Base-by-base conservation (phyloP, 2,113 vertebrate species). In the Eretmodus cyanostictus region DNA sequence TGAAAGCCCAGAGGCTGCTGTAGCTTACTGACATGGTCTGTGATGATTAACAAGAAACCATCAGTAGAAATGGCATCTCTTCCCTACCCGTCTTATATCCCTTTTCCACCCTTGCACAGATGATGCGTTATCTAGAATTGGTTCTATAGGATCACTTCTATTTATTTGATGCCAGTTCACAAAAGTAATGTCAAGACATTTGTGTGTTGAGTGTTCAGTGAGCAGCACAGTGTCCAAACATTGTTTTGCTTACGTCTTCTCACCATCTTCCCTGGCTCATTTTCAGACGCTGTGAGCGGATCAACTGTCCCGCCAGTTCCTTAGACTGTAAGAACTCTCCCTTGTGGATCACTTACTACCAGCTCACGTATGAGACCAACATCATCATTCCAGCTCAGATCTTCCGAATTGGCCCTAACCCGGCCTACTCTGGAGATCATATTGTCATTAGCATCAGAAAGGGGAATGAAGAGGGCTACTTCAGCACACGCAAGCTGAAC, bases 331-430 rank as follows among this genome's bases (percentile, higher is more conserved):
- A 98, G 91, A 97, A 89, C 82, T 96, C 96, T 0, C 98, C 98
- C 0, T 82, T 97, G 17, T 95, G 97, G 76, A 99, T 99, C 93
- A 98, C 98, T 0, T 96, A 97, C 90, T 98, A 99, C 93, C 98
- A 97, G 89, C 97, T 99, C 85, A 98, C 95, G 93, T 98, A 98
- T 95, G 98, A 98, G 92, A 98, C 97, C 13, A 97, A 98, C 87
- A 97, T 98, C 2, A 89, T 97, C 89, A 96, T 97, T 54, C 98
- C 98, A 0, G 96, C 97, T 0, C 97, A 98, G 93, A 98, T 99
- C 90, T 99, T 99, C 95, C 97, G 98, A 4, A 99, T 99, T 12
- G 97, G 97, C 8, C 98, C 98, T 0, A 98, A 98, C 0, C 98
- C 98, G 0, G 97, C 96, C 82, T 98, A 98, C 47, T 90, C 97